These are phyloP conservation scores for Amphiprion percula DNA, from an alignment of 2,113 vertebrate species.

Conservation along the genomic window DNA sequence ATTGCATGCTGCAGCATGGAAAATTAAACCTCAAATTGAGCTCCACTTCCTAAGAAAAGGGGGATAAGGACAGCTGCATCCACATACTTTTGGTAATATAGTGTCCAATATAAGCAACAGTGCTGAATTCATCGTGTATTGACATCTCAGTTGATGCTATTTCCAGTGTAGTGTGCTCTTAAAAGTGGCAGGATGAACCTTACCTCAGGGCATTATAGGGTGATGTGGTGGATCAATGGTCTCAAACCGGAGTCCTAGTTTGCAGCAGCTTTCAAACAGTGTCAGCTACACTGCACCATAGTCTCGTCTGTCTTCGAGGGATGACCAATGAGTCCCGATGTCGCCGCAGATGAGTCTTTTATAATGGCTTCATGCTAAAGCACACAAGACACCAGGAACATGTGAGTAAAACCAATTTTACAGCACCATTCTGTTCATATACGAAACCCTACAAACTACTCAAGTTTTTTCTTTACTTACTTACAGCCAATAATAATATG, in stretches of 20 bases:
- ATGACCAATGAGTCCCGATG: slow-evolving; percentile 21
- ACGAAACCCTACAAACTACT: not conserved
- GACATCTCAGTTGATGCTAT: slow-evolving; percentile 64
- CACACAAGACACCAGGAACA: slow-evolving; percentile 19
- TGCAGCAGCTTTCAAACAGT: slow-evolving; percentile 56
- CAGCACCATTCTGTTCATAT: not conserved
- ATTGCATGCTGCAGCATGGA: too few species aligned
- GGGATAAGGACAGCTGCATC: too few species aligned
- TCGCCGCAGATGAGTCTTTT: not conserved
- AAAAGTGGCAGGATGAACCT: slow-evolving; percentile 83
- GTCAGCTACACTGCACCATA: slow-evolving; percentile 41
- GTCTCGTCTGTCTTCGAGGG: slow-evolving; percentile 30
- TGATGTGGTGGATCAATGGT: slow-evolving; percentile 84
- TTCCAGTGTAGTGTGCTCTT: slow-evolving; percentile 71
- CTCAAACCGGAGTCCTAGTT: slow-evolving; percentile 74
- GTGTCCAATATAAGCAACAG: slow-evolving; percentile 13
- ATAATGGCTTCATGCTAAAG: slow-evolving; percentile 3
- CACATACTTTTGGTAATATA: not conserved
- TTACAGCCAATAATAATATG: slow-evolving; percentile 75
- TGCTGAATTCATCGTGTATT: slow-evolving; percentile 44
- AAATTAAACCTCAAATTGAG: not conserved
- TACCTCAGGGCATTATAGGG: slow-evolving; percentile 78
- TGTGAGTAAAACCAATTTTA: slow-evolving; percentile 50
- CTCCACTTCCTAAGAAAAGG: not conserved
- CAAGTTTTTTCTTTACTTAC: not conserved